Base-by-base conservation (phyloP, 1,140 invertebrate species). In the Hycleus phaleratus region DNA sequence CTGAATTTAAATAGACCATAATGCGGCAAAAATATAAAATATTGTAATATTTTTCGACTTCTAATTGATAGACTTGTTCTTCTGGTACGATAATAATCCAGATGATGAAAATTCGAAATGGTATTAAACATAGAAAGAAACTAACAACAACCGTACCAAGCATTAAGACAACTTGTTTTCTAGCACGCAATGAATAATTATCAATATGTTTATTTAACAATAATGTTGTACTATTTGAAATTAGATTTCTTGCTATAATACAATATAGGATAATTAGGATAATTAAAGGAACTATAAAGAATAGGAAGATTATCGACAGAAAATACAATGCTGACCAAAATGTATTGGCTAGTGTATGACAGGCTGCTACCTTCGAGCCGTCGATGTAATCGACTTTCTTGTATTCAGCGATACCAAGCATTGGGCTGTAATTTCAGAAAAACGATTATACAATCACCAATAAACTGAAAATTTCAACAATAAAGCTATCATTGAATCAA, bases 101-200 rank as follows among this genome's bases (percentile, higher is more conserved):
- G n/a, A 94, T 68, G 4, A 82, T 90, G n/a, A 95, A 79, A 0
- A 90, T 79, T 47, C 90, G 81, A 65, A 93, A 90, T 0, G 93
- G 93, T 66, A 93, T 81, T 6, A 94, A 74, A 67, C 90, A 94
- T 4, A 93, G 68, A 74, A 95, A 95, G 71, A 94, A 95, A 61
- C 87, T 84, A 26, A 87, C 72, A 1, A 94, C 88, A 4, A 95
- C 90, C 0, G 86, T 85, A 26, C 87, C 83, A 12, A 95, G 76
- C 89, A 93, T 94, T 45, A 86, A 67, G 4, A 88, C 84, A 2
- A 88, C 86, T 76, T 90, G 86, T 62, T 78, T 80, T 56, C 85
- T 78, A 0, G 83, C 83, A 63, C 81, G 74, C 2, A 78, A 75
- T 6, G 81, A 81, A 66, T 83, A 82, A 24, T 77, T 78, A 62